Base-by-base conservation (phyloP, 2,797 vertebrate species). In the Poeciliopsis paucimaculata region DNA sequence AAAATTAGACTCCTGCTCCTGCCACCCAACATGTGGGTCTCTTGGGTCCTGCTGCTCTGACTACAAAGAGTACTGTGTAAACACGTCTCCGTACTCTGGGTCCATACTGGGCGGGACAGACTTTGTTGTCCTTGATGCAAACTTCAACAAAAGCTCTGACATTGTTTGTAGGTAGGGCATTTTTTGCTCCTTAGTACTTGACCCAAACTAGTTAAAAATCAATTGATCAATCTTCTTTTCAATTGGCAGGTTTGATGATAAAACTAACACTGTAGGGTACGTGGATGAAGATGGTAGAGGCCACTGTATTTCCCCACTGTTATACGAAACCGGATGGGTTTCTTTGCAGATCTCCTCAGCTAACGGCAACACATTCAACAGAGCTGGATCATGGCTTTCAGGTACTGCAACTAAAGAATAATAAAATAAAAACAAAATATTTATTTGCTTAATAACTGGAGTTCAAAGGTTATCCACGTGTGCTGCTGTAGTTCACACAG, bases 291-390 rank as follows among this genome's bases (percentile, higher is more conserved):
- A 87, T 13, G 88, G 93, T 0, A 89, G 31, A 45, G 96, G 94
- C 11, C 97, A 98, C 79, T 99, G 98, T 20, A 94, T 98, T 84
- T 98, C 98, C 0, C 98, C 98, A 0, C 83, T 98, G 39, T 89
- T 99, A 66, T 98, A 96, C 1, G 94, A 97, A 89, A 97, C 96
- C 0, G 98, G 98, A 46, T 96, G 95, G 88, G 82, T 99, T 84
- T 92, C 95, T 20, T 92, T 99, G 81, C 90, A 95, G 0, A 73
- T 99, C 84, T 98, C 98, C n/a, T 81, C 94, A 64, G 95, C 94
- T 80, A 91, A 92, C 0, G 97, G 95, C 9, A 39, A 8, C 0
- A 95, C 92, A 0, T 99, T 96, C 88, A 95, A 71, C 0, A 92
- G 92, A 79, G 87, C 83, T 0, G 97, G 97, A 80, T 84, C 93